These are phyloP conservation scores for Calliopsis andreniformis DNA, from an alignment of 1,140 invertebrate genomes.

Conservation along the genomic window DNA sequence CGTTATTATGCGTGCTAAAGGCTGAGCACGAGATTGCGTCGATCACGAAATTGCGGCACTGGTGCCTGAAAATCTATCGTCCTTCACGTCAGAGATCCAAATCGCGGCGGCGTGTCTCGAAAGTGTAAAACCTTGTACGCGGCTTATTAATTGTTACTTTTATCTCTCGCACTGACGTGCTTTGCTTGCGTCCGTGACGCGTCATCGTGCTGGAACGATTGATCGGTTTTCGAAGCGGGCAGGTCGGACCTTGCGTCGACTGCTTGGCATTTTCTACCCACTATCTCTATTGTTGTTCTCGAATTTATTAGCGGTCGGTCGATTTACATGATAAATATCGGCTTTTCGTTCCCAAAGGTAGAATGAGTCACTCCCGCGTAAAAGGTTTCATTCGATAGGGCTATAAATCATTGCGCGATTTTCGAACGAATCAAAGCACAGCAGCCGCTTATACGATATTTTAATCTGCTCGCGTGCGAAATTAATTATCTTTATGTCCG, in stretches of 20 bases:
- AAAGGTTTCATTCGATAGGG: no score
- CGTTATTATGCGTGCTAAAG: slow-evolving; percentile 34
- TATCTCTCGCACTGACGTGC: slow-evolving; percentile 21
- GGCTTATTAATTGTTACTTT: slow-evolving; percentile 58
- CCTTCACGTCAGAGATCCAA: slow-evolving; percentile 51
- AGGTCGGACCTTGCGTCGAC: neutral
- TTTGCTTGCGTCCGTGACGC: neutral
- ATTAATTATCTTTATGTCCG: neutral
- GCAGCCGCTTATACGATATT: neutral
- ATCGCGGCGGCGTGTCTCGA: slow-evolving; percentile 38
- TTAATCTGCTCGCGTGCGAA: neutral
- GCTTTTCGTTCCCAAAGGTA: neutral
- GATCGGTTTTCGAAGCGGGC: neutral
- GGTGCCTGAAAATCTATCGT: slow-evolving; percentile 30
- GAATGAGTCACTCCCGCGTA: neutral
- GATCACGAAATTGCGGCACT: slow-evolving; percentile 28
- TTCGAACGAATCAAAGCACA: neutral
- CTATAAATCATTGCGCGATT: neutral
- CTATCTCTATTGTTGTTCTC: neutral
- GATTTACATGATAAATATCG: slow-evolving; percentile 12
- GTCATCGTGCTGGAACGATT: neutral
- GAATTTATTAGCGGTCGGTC: neutral
- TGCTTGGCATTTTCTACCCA: neutral
- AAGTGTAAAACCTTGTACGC: slow-evolving; percentile 34
- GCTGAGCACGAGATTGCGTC: neutral